A percentile compares a stretch with the other conserved stretches of the same genome.
Evolutionary conservation across 2,797 vertebrate genomes (phyloP).

Genomic region (Scarus forsteni): DNA sequence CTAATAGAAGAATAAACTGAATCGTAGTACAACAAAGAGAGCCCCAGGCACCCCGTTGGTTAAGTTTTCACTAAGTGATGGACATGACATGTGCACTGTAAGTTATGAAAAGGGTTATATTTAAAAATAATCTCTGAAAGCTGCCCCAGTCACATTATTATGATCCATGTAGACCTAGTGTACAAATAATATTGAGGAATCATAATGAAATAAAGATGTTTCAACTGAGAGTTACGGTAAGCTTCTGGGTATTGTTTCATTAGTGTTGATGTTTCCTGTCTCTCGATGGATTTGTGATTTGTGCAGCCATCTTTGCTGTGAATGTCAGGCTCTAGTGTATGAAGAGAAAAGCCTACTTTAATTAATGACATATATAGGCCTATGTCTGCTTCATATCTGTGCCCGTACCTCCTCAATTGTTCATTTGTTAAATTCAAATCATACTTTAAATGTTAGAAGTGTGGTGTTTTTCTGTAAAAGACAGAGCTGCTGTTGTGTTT

Average conservation of each 20-base stretch:
- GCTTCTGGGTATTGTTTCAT: constrained; percentile 55
- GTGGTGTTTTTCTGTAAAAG: constrained; percentile 33
- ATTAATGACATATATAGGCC: constrained; percentile 11
- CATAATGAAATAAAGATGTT: constrained; percentile 18
- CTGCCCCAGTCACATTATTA: constrained; percentile 19
- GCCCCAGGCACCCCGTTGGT: too few relatives aligned
- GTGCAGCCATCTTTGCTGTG: constrained; percentile 32
- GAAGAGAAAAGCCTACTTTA: neutral
- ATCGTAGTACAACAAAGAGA: too few relatives aligned
- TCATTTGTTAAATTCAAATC: constrained; percentile 3
- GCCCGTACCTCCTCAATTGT: neutral
- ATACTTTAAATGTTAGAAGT: constrained; percentile 29
- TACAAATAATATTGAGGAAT: constrained; percentile 30
- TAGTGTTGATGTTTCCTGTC: constrained; percentile 44
- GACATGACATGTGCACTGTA: neutral
- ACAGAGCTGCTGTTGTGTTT: constrained; percentile 28
- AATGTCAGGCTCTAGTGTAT: constrained; percentile 23
- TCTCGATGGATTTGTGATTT: constrained; percentile 49
- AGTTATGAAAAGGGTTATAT: constrained; percentile 10
- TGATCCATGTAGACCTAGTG: constrained; percentile 17
- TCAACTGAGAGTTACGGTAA: constrained; percentile 22
- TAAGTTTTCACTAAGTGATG: too few relatives aligned
- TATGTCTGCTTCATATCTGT: neutral
- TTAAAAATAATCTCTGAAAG: constrained; percentile 17
- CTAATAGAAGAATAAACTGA: too few relatives aligned